phyloP scores from a whole-genome alignment of 2,113 vertebrate species.

The Prionailurus bengalensis region DNA sequence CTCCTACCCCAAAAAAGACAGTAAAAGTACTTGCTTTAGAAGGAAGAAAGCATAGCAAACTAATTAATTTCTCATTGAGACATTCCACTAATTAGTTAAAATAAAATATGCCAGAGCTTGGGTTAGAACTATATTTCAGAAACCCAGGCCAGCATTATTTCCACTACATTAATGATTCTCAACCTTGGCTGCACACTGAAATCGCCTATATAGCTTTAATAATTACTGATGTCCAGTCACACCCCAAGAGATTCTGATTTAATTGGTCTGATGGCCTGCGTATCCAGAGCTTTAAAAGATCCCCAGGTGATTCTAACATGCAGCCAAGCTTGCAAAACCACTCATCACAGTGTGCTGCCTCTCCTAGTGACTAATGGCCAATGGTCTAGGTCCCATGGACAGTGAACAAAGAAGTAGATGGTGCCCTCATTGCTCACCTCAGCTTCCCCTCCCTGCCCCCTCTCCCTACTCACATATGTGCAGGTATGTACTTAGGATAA shows the following conservation, averaged over 20 bases:
- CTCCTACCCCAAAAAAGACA: background rate
- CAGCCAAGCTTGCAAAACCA: background rate
- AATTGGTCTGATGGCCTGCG: background rate
- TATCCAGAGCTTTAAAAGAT: background rate
- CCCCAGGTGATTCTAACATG: background rate
- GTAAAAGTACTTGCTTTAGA: constrained; percentile 7
- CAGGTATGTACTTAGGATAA: background rate
- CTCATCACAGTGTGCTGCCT: background rate
- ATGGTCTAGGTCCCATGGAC: background rate
- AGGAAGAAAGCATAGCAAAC: background rate
- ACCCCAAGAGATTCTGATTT: constrained; percentile 37
- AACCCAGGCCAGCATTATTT: background rate
- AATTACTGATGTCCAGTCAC: background rate
- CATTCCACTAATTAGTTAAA: constrained; percentile 14
- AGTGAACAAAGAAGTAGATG: background rate
- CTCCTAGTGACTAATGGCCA: background rate
- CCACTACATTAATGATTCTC: background rate
- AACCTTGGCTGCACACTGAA: background rate
- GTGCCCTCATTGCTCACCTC: background rate
- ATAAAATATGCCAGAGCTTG: background rate
- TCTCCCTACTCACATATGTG: background rate
- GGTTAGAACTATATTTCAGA: constrained; percentile 24
- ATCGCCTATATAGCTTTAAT: constrained; percentile 41
- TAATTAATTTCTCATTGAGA: constrained; percentile 19
- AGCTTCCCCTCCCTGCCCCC: too few species aligned